Conservation (phyloP, 2,888 invertebrate genomes). For the Blomia tropicalis region DNA sequence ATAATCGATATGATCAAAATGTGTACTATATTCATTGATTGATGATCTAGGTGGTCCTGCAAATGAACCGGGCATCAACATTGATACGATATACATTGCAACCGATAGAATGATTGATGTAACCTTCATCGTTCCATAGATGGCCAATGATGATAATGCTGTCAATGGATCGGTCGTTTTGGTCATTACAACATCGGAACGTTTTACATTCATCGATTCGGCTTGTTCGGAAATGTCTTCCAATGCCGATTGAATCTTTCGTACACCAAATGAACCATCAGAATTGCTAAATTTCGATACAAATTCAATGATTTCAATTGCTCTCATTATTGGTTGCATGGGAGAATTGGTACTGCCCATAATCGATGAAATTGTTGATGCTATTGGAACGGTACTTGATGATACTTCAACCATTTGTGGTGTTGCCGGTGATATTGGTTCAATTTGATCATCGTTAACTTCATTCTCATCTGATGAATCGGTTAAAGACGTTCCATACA, state of each 20-base stretch:
- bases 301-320: constrained; percentile 5
- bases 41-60: no score
- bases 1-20: constrained; percentile 18
- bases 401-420: not conserved
- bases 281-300: constrained; percentile 7
- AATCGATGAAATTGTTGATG: not conserved
- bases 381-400: not conserved
- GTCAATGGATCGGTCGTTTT: constrained; percentile 1
- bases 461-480: no score
- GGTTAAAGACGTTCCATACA: no score
- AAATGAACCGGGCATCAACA: not conserved
- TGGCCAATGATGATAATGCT: not conserved
- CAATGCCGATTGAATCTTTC: not conserved
- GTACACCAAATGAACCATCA: not conserved
- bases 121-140: not conserved
- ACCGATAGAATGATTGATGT: not conserved
- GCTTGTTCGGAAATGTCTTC: not conserved
- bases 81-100: not conserved
- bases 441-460: not conserved
- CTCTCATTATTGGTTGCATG: not conserved
- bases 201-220: not conserved
- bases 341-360: not conserved
- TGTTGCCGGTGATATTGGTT: constrained; percentile 2
- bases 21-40: not conserved
- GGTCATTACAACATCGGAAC: not conserved